These are phyloP conservation scores for Nomada ruficornis DNA, from an alignment of 2,888 invertebrate genomes.

Conservation along the genomic window DNA sequence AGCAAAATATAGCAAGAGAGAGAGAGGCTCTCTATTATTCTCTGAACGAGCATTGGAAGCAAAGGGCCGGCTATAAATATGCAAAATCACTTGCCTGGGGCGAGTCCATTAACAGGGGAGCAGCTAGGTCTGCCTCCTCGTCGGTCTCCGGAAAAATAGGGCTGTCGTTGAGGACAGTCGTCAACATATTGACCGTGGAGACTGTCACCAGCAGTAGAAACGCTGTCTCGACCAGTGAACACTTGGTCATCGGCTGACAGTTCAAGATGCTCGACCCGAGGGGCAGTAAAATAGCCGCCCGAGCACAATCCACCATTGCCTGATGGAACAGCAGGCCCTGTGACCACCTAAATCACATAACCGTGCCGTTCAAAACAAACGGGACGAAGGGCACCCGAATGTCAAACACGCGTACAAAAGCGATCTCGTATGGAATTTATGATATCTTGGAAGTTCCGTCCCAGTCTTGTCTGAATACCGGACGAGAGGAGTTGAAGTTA, in stretches of 20 bases:
- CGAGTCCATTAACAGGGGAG: conserved; percentile 92
- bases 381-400: no score
- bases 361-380: no score
- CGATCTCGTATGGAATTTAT: no score
- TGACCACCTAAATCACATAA: conserved; percentile 89
- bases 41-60: not conserved
- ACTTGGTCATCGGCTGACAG: conserved; percentile 94
- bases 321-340: conserved; percentile 94
- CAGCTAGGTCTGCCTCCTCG: conserved; percentile 88
- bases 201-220: conserved; percentile 95
- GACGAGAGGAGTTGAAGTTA: no score
- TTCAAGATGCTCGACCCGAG: conserved; percentile 92
- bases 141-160: conserved; percentile 94
- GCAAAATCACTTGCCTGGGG: conserved; percentile 85
- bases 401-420: no score
- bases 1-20: no score
- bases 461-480: no score
- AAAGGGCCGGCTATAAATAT: not conserved
- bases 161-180: conserved; percentile 93
- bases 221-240: conserved; percentile 94
- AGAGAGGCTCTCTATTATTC: no score
- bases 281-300: conserved; percentile 92
- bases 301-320: conserved; percentile 92
- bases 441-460: no score
- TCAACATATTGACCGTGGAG: conserved; percentile 95